Evolutionary conservation across 2,797 vertebrate genomes (phyloP), one percentile per base, ranked within the genome.

Genomic region (Fringilla coelebs): DNA sequence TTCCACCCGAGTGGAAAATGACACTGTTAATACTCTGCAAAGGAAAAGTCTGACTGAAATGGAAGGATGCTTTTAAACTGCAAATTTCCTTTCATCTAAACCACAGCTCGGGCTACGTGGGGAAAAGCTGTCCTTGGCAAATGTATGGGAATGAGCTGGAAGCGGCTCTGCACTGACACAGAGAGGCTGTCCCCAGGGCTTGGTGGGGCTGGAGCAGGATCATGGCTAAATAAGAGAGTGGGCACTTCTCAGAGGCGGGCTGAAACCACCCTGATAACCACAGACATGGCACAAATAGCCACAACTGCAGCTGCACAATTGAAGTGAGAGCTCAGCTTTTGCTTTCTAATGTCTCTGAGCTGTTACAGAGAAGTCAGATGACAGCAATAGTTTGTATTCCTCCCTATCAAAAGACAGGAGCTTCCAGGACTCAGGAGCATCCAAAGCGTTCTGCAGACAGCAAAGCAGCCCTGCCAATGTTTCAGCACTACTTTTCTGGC

Each of bases 21-120:
- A 62, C 19, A 78, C 41, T 3, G 61, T 82, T 87, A 91, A 77
- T 17, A 34, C 73, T 38, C 86, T 57, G 57, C 58, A 83, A 75
- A 87, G 78, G 81, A 72, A 4, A 88, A 92, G 54, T 22, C 89
- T 85, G 10, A 6, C 61, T 58, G 73, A 60, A 92, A 89, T 48
- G 61, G 78, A 92, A 88, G 63, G 72, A 94, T 57, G 86, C 75
- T 92, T 90, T 85, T 34, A 85, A 87, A 94, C 65, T 62, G 75
- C 61, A 66, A 36, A 89, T 89, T 95, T 94, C 49, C 54, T 77
- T 65, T 62, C 34, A 83, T 83, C 84, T 55, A 62, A 85, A 72
- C 81, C 61, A 28, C 68, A 55, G 78, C 78, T 96, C 65, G n/a
- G 67, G 66, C 63, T 81, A 73, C 48, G 17, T 2, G 65, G 58